Conservation (phyloP, 2,888 invertebrate species). For the Pterostichus niger region DNA sequence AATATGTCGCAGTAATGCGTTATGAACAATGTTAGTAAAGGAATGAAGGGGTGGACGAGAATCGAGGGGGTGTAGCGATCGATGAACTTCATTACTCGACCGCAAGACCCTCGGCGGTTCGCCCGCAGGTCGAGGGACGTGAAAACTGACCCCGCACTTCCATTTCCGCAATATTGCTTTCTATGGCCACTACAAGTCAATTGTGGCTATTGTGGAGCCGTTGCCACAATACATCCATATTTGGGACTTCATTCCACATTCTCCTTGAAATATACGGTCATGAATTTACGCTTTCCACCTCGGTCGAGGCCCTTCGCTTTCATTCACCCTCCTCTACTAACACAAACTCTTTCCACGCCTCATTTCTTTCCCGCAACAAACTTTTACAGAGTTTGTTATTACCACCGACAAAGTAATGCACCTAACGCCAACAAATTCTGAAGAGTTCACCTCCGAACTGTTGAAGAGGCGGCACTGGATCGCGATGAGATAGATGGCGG, state of each 20-base stretch:
- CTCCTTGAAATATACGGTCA: constrained; percentile 64
- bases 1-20: background rate
- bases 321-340: background rate
- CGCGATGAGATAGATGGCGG: constrained; percentile 53
- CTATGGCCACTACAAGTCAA: constrained; percentile 67
- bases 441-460: background rate
- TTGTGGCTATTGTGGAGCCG: constrained; percentile 52
- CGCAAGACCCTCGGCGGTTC: constrained; percentile 55
- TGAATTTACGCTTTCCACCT: constrained; percentile 64
- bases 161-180: constrained; percentile 66
- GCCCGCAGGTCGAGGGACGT: constrained; percentile 10
- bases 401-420: constrained; percentile 1
- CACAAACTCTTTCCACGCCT: constrained; percentile 43
- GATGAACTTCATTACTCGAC: constrained; percentile 67
- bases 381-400: constrained; percentile 6
- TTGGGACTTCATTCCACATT: constrained; percentile 62
- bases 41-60: constrained; percentile 1
- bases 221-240: constrained; percentile 63
- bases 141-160: constrained; percentile 66
- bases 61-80: constrained; percentile 45
- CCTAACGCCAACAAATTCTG: background rate
- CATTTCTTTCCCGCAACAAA: constrained; percentile 33
- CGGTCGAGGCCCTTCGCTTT: constrained; percentile 24
- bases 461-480: too few relatives aligned
- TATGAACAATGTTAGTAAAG: constrained; percentile 26